These are phyloP conservation scores for Sceloporus undulatus DNA, from an alignment of 2,113 vertebrate species.

Conservation along the genomic window DNA sequence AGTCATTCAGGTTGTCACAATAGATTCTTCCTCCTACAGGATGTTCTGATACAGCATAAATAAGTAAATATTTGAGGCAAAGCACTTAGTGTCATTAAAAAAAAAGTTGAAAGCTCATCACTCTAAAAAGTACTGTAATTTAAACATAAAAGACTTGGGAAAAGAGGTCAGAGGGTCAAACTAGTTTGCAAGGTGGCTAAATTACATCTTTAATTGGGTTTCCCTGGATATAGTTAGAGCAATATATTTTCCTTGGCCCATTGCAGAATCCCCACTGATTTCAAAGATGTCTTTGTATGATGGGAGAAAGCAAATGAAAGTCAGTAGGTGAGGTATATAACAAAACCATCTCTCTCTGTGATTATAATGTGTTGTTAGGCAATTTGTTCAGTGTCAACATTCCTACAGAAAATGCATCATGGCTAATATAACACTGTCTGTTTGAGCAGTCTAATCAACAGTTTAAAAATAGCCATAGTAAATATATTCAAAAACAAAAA, in stretches of 20 bases:
- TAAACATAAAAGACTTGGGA: conserved; percentile 22
- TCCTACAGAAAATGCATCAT: not conserved
- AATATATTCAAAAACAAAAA: not conserved
- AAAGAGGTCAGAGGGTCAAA: conserved; percentile 20
- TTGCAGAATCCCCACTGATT: conserved; percentile 9
- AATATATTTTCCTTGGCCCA: conserved; percentile 19
- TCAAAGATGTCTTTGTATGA: not conserved
- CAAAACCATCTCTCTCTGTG: conserved; percentile 2
- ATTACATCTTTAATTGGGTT: conserved; percentile 25
- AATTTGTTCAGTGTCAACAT: not conserved
- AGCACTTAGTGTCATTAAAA: conserved; percentile 7
- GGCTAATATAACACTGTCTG: not conserved
- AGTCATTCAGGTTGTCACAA: not conserved
- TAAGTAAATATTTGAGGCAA: conserved; percentile 10
- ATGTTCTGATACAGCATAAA: conserved; percentile 21
- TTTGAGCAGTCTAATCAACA: not conserved
- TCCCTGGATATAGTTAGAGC: not conserved
- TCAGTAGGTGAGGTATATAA: not conserved
- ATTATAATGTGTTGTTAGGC: not conserved
- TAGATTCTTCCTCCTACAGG: not conserved
- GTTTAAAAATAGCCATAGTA: not conserved
- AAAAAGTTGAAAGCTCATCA: conserved; percentile 15
- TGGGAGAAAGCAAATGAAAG: not conserved
- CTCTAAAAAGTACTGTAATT: conserved; percentile 1
- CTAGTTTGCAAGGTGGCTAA: conserved; percentile 6